Conservation (phyloP, 1,140 invertebrate genomes). For the Drosophila prosaltans region DNA sequence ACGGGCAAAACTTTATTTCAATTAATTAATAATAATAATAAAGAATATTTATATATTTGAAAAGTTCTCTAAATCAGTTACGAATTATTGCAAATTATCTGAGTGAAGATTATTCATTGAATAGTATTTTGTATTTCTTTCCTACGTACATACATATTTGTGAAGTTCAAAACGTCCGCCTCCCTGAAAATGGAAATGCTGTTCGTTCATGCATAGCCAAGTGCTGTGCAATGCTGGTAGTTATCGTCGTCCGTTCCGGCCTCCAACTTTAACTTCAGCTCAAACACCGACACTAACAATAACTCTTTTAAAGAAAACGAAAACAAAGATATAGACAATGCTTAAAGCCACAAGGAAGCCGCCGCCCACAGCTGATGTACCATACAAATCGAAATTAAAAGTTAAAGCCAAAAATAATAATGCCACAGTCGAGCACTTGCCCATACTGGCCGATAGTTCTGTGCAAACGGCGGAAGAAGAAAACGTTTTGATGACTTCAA, state of each 20-base stretch:
- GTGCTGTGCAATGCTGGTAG: slow-evolving; percentile 49
- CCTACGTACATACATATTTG: slow-evolving; percentile 23
- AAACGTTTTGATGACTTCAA: slow-evolving; percentile 54
- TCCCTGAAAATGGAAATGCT: slow-evolving; percentile 28
- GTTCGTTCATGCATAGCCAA: slow-evolving; percentile 61
- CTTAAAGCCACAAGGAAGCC: slow-evolving; percentile 74
- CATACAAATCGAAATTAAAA: slow-evolving; percentile 74
- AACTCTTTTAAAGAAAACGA: slow-evolving; percentile 18
- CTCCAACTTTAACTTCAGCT: slow-evolving; percentile 18
- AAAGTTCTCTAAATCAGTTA: not conserved
- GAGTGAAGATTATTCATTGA: no score
- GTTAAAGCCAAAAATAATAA: slow-evolving; percentile 50
- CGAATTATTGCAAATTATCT: no score
- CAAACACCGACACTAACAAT: slow-evolving; percentile 22
- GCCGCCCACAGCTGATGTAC: slow-evolving; percentile 39
- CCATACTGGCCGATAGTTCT: slow-evolving; percentile 21
- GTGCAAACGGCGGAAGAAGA: slow-evolving; percentile 13
- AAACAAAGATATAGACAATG: slow-evolving; percentile 61
- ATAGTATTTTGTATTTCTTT: not conserved
- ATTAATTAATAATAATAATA: not conserved
- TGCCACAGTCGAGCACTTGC: slow-evolving; percentile 27
- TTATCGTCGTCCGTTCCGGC: slow-evolving; percentile 33
- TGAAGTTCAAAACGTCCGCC: slow-evolving; percentile 40
- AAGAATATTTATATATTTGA: not conserved
- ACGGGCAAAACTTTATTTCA: slow-evolving; percentile 8